Base-by-base conservation (phyloP, 2,888 invertebrate genomes). In the Folsomia manolachei region DNA sequence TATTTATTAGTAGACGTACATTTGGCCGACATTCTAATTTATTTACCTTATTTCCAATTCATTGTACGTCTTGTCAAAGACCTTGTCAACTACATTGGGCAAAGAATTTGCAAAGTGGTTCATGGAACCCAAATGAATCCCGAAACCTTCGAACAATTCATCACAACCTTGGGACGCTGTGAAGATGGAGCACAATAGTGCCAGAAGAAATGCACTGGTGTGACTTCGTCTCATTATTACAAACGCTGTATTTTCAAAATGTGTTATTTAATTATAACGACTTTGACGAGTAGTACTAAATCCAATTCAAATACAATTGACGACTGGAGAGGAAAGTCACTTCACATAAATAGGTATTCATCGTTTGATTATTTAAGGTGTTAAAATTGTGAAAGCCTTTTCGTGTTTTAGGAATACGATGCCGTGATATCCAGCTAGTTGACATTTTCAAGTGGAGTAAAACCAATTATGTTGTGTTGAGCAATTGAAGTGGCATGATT, bases 101-200 rank as follows among this genome's bases (percentile, higher is more conserved):
- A 27, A 52, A 1, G 65, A 61, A 27, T 51, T 18, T 2, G 27
- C 2, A 26, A 75, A 71, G 19, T 71, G 71, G n/a, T n/a, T n/a
- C 21, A 70, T 67, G 2, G 73, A 21, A 9, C 75, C 75, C 52
- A 75, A 51, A 60, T 71, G 65, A 7, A 72, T 69, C 23, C 75
- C 75, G 52, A 75, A 75, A 27, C 75, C 75, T 53, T 75, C 70
- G 51, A 75, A 75, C 1, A 23, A 11, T 25, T 27, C 18, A 11
- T 65, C 62, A 56, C 74, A 74, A 23, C 39, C 39, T 9, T 39
- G 7, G 39, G 39, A 39, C 39, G 14, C 14, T 39, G 39, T 39
- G 21, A 18, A 39, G 14, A 39, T 14, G 14, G 39, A 39, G 14
- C 39, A 39, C 39, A 39, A 39, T 39, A 39, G 14, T 39, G 14